Evolutionary conservation across 2,888 invertebrate genomes (phyloP).

Genomic region (Drosophila neoperkinsi): DNA sequence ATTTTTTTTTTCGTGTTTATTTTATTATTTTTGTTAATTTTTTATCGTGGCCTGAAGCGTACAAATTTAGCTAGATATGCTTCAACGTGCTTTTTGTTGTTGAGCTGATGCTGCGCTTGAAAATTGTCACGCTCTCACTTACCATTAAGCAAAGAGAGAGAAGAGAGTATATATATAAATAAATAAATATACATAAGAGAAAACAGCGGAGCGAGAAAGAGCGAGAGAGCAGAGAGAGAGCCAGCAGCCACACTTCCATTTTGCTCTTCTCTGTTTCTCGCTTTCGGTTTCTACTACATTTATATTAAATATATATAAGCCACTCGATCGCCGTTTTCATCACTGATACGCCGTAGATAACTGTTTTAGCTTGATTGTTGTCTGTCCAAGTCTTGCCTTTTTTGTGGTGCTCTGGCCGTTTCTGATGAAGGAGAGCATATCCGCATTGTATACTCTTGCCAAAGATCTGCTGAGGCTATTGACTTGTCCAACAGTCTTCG

Average conservation of each 20-base stretch:
- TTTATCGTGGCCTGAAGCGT: slow-evolving; percentile 12
- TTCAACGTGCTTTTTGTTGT: not conserved
- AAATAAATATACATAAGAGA: no score
- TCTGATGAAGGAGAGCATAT: slow-evolving; percentile 21
- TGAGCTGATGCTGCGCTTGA: slow-evolving; percentile 13
- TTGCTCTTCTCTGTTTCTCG: slow-evolving; percentile 20
- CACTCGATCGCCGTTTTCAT: not conserved
- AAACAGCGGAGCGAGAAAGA: no score
- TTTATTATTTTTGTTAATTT: slow-evolving; percentile 23
- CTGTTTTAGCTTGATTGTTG: slow-evolving; percentile 2
- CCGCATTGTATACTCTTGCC: slow-evolving; percentile 48
- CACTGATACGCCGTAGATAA: not conserved
- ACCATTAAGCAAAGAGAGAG: not conserved
- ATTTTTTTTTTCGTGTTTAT: not conserved
- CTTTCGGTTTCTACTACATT: slow-evolving; percentile 33
- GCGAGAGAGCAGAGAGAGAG: not conserved
- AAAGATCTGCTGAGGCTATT: slow-evolving; percentile 21
- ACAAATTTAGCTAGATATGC: not conserved
- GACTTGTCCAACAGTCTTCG: slow-evolving; percentile 36
- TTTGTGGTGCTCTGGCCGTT: slow-evolving; percentile 7
- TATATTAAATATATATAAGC: not conserved
- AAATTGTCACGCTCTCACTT: slow-evolving; percentile 53
- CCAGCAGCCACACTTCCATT: not conserved
- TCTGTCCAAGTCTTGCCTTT: slow-evolving; percentile 38
- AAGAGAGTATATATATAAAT: no score